Evolutionary conservation across 2,797 vertebrate genomes (phyloP), one percentile per base, ranked within the genome.

Genomic region (Lagorchestes hirsutus): DNA sequence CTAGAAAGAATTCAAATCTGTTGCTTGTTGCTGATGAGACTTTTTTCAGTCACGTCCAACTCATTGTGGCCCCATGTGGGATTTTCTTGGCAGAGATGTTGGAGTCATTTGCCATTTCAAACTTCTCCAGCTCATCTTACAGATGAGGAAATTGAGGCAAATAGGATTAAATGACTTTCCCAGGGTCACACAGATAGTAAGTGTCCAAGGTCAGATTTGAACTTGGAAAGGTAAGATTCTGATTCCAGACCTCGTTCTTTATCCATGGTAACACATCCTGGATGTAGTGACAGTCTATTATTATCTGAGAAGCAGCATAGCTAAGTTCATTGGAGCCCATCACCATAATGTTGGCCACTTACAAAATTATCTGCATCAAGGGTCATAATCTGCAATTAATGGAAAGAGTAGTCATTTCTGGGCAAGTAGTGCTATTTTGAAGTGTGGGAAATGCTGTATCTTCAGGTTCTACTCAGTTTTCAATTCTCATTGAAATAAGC

Each of bases 401-500:
- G 14, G 40, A 82, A 82, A 13, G n/a, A 46, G 40, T 24, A 82
- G 2, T 3, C 2, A 4, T 46, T 24, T 74, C 14, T 14, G 1
- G 24, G n/a, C 40, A 40, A 40, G 5, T 74, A 82, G 10, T 22
- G 3, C 40, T 46, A 14, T 82, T 82, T 82, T 82, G 22, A 82
- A 82, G n/a, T 46, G 40, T 46, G 74, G 74, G 22, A 24, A 82
- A 82, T 82, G 4, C 8, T 46, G 0, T 46, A 27, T 82, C 40
- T 46, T 82, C 9, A 74, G 22, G n/a, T 94, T 95, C 82, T 10
- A 93, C 2, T 91, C n/a, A 5, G 40, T 91, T 96, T 95, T 27
- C 93, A 24, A 52, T 97, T 90, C 13, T 40, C 1, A 92, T 82
- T 46, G 59, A 82, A 54, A 91, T 28, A 97, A 94, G 92, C 55